Base-by-base conservation (phyloP, 1,140 invertebrate species). In the Belonocnema kinseyi region DNA sequence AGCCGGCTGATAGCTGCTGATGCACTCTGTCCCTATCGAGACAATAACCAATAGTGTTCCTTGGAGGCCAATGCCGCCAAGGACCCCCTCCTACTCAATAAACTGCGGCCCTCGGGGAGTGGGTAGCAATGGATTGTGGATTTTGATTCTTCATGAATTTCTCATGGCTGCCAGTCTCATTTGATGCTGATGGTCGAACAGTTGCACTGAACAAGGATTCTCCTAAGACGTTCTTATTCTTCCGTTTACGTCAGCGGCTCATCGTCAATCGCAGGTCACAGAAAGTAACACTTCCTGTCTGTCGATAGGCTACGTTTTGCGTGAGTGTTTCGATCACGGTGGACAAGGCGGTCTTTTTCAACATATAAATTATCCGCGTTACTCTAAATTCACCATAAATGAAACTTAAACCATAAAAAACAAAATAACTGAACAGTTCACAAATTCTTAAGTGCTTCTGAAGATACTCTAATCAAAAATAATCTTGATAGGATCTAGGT, bases 161-260 rank as follows among this genome's bases (percentile, higher is more conserved):
- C 80, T 86, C 81, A 88, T 86, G 87, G 87, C 80, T 87, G 86
- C 86, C 86, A 88, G 88, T 87, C 85, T 85, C 83, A 78, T 76
- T 87, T 80, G 80, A 86, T 85, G 80, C 73, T 81, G 81, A 83
- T 77, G 86, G 80, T 82, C 85, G 76, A 75, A 83, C 83, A 80
- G 74, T 78, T 70, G 79, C 79, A 78, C 75, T 74, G 73, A 66
- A 66, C 16, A 66, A 66, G 58, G 21, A 76, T 76, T 76, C 46
- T 84, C 52, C 70, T 77, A 74, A 78, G 72, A 46, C 82, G 33
- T 58, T 80, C 77, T 81, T 84, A 14, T 73, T 78, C 12, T 50
- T 80, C 17, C 71, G 80, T 58, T 76, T 80, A 7, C 54, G 80
- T n/a, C 80, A 78, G 21, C 77, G 78, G 33, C 50, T 80, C 54